Conservation (phyloP, 2,888 invertebrate genomes). For the Drosophila maculinotata region DNA sequence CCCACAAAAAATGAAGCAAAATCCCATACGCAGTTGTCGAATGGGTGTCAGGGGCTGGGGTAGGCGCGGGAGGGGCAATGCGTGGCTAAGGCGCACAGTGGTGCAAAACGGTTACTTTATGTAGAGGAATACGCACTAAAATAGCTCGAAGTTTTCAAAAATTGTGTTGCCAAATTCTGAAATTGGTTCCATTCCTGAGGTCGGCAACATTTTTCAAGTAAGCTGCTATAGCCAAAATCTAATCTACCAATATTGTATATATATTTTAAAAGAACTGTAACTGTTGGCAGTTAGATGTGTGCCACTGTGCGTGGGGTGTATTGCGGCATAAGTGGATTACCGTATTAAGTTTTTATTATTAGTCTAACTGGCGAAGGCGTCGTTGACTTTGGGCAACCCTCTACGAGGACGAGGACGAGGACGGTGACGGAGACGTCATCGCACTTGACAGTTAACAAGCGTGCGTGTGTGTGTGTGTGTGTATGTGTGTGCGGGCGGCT, state of each 20-base stretch:
- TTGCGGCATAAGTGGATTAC: slow-evolving; percentile 76
- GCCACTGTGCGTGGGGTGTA: slow-evolving; percentile 51
- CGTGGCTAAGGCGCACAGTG: slow-evolving; percentile 45
- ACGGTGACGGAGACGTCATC: slow-evolving; percentile 35
- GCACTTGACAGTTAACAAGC: slow-evolving; percentile 52
- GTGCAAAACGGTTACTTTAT: neutral
- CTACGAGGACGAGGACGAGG: slow-evolving; percentile 11
- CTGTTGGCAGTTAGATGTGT: no score
- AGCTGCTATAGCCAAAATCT: no score
- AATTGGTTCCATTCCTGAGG: no score
- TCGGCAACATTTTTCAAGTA: no score
- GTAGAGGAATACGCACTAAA: neutral
- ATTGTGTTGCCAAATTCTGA: no score
- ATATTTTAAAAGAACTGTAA: no score
- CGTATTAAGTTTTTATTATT: slow-evolving; percentile 81
- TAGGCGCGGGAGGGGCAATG: neutral
- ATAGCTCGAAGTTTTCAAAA: neutral
- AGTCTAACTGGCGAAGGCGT: slow-evolving; percentile 74
- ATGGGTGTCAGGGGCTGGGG: no score
- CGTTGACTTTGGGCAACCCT: slow-evolving; percentile 65
- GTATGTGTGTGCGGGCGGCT: slow-evolving; percentile 15
- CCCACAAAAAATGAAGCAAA: slow-evolving; percentile 19
- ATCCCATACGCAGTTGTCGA: slow-evolving; percentile 20
- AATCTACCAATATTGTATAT: no score
- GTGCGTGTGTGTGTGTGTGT: slow-evolving; percentile 18